A percentile compares a stretch with the other conserved stretches of the same genome.
phyloP scores from a whole-genome alignment of 2,888 invertebrate genomes.

The Phorcus lineatus region DNA sequence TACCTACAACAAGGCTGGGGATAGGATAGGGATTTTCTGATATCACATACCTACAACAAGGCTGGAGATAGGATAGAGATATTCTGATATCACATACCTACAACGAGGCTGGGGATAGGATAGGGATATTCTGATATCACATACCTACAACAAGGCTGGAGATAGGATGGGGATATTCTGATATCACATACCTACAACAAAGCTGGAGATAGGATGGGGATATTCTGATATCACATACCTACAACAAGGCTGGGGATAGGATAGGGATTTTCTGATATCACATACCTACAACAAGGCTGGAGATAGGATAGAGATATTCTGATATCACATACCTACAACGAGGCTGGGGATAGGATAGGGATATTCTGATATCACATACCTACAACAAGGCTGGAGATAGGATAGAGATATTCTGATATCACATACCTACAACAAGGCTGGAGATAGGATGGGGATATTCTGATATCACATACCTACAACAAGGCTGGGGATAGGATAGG shows the following conservation, averaged over 20 bases:
- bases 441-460: conserved; percentile 79
- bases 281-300: too few species aligned
- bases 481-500: not conserved
- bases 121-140: too few species aligned
- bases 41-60: conserved; percentile 98
- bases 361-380: not conserved
- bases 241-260: too few species aligned
- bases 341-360: conserved; percentile 75
- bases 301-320: conserved; percentile 76
- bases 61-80: too few species aligned
- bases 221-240: too few species aligned
- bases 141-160: conserved; percentile 91
- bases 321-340: too few species aligned
- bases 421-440: conserved; percentile 92
- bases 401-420: not conserved
- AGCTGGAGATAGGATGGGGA: conserved; percentile 82
- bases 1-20: conserved; percentile 91
- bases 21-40: conserved; percentile 98
- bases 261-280: too few species aligned
- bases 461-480: not conserved
- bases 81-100: conserved; percentile 82
- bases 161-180: too few species aligned
- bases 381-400: too few species aligned
- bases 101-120: conserved; percentile 94
- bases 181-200: conserved; percentile 85